Conservation (phyloP, 2,113 vertebrate species). For the Eupsittula cactorum region DNA sequence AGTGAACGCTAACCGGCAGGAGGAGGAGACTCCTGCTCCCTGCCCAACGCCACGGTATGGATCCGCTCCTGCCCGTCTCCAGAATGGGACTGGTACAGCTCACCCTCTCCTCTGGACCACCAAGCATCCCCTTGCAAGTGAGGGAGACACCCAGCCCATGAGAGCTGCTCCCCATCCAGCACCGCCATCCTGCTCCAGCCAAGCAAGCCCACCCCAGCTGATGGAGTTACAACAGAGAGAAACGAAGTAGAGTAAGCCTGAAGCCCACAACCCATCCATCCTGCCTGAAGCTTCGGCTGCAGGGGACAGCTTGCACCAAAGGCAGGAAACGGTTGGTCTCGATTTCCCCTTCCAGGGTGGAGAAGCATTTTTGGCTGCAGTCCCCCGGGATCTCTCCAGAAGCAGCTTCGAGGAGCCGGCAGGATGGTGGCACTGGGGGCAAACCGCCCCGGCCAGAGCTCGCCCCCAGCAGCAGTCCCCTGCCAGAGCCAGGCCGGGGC, state of each 20-base stretch:
- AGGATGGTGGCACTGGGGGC: neutral
- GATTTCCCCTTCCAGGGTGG: neutral
- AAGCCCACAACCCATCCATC: neutral
- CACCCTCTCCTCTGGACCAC: neutral
- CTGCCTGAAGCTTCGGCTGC: neutral
- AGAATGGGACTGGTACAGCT: neutral
- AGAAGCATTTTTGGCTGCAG: neutral
- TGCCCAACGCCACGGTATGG: neutral
- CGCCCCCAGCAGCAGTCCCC: neutral
- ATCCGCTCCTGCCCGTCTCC: neutral
- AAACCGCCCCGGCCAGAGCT: neutral
- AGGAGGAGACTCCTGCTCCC: neutral
- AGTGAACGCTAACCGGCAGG: neutral
- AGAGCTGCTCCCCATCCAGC: neutral
- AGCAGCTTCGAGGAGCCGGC: neutral
- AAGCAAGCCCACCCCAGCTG: neutral
- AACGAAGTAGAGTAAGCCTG: neutral
- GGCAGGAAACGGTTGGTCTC: neutral
- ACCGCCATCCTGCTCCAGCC: neutral
- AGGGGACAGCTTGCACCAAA: neutral
- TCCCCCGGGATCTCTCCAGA: neutral
- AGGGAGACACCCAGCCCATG: accelerated
- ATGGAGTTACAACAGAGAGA: neutral
- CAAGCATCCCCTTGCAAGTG: neutral
- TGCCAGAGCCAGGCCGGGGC: neutral